Evolutionary conservation across 1,140 invertebrate species (phyloP).

Genomic region (Listronotus bonariensis): DNA sequence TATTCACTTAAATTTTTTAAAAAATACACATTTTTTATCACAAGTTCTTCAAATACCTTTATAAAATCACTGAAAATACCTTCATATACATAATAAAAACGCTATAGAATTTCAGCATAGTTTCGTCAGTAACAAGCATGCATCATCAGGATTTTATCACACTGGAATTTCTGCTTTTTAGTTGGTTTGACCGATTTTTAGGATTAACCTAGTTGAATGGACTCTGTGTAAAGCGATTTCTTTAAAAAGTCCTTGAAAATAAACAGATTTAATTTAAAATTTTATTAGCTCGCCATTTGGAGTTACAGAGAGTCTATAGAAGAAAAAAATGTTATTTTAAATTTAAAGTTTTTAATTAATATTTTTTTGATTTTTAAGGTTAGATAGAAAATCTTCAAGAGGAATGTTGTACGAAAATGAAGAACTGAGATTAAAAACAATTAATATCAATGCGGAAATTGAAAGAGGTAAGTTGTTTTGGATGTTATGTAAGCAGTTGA

Average conservation of each 20-base stretch:
- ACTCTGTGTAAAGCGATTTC: too few species aligned
- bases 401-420: conserved; percentile 92
- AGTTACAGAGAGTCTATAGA: conserved; percentile 4
- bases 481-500: too few species aligned
- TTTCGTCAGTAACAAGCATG: conserved; percentile 2
- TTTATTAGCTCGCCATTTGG: neutral
- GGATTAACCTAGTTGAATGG: neutral
- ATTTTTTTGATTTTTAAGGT: conserved; percentile 57
- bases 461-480: conserved; percentile 79
- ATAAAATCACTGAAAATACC: too few species aligned
- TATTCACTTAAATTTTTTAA: too few species aligned
- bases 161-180: conserved; percentile 23
- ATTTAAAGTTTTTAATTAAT: neutral
- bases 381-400: conserved; percentile 81
- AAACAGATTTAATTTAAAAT: neutral
- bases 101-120: too few species aligned
- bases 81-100: too few species aligned
- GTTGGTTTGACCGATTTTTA: neutral
- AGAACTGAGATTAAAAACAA: conserved; percentile 84
- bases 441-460: conserved; percentile 91
- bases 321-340: neutral
- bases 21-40: too few species aligned
- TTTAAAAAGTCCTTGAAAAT: neutral
- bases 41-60: too few species aligned
- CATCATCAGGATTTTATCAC: conserved; percentile 1